These are phyloP conservation scores for Lytechinus variegatus DNA, from an alignment of 35 echinoderm and acorn worm genomes.

Conservation along the genomic window DNA sequence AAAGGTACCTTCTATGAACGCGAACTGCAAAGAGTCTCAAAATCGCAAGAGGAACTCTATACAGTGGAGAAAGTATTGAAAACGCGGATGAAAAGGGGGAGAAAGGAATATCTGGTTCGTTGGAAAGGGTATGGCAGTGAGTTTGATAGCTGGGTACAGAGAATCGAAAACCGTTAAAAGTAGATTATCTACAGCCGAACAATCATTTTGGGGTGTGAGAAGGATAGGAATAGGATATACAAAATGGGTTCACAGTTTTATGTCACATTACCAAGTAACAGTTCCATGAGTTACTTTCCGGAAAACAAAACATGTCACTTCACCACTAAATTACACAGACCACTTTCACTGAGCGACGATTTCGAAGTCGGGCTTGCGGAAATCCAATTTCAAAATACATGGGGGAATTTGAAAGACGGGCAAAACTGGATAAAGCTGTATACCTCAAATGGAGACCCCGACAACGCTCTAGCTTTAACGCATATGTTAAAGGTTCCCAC, in stretches of 20 bases:
- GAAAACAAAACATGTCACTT: no score
- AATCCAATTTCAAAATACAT: slow-evolving; percentile 58
- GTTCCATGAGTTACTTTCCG: no score
- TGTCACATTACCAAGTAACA: slow-evolving; percentile 49
- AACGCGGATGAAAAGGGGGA: slow-evolving; percentile 47
- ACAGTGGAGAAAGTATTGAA: slow-evolving; percentile 33
- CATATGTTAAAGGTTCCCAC: slow-evolving; percentile 8
- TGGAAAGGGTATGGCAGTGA: slow-evolving; percentile 56
- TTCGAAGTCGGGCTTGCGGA: slow-evolving; percentile 72
- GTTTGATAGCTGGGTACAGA: slow-evolving; percentile 68
- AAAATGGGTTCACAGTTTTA: slow-evolving; percentile 62
- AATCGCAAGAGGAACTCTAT: slow-evolving; percentile 28
- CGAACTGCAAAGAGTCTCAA: slow-evolving; percentile 64
- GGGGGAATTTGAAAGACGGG: slow-evolving; percentile 58
- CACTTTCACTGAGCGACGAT: slow-evolving; percentile 49
- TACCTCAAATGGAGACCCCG: slow-evolving; percentile 16
- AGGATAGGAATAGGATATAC: background rate
- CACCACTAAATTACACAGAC: slow-evolving; percentile 18
- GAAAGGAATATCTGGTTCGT: slow-evolving; percentile 64
- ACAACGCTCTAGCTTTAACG: background rate
- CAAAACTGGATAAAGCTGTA: slow-evolving; percentile 48
- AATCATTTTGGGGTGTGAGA: background rate
- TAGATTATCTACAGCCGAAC: background rate
- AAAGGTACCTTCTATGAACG: slow-evolving; percentile 71
- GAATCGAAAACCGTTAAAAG: slow-evolving; percentile 1